Evolutionary conservation across 2,797 vertebrate genomes (phyloP), one percentile per base, ranked within the genome.

Genomic region (Xenops minutus): DNA sequence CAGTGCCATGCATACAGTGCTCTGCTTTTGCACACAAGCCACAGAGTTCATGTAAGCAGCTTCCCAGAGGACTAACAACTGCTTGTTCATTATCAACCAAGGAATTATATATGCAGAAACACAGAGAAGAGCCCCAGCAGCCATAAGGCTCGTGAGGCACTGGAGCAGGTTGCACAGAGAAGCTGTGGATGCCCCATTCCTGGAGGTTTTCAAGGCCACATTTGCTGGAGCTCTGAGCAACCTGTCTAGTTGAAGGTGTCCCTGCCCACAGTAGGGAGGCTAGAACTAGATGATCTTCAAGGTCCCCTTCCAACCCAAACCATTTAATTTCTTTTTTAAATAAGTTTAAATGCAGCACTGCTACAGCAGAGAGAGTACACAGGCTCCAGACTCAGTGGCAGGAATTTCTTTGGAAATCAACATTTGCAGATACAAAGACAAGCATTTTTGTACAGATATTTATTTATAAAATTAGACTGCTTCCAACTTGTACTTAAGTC

Each of bases 1-100:
- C 3, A 13, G 51, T 73, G 59, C 55, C 64, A 51, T 0, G 14
- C 11, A 3, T 8, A 46, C 1, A 0, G 30, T 21, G 59, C 59
- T 77, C 30, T 44, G 34, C 37, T 81, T 89, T 30, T 16, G 21
- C 48, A 27, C 59, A 51, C 27, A 26, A 89, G 46, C 17, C 43
- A n/a, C 3, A 32, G 14, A 55, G 39, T 43, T 76, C 56, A 64
- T 3, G 0, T 6, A 34, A 10, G 9, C 67, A 32, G 55, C 36
- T 92, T 59, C 54, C 61, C 83, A 80, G 26, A 44, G 73, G 56
- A 61, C 10, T 2, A 49, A 26, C 58, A 84, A 68, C 68, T 52
- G 44, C 41, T 64, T 7, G 14, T 9, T 79, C 39, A 7, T 46
- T 46, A 51, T 15, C 69, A 67, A 18, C 46, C 61, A 39, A 44